These are phyloP conservation scores for Drosophila aldrichi DNA, from an alignment of 2,888 invertebrate species.

Conservation along the genomic window DNA sequence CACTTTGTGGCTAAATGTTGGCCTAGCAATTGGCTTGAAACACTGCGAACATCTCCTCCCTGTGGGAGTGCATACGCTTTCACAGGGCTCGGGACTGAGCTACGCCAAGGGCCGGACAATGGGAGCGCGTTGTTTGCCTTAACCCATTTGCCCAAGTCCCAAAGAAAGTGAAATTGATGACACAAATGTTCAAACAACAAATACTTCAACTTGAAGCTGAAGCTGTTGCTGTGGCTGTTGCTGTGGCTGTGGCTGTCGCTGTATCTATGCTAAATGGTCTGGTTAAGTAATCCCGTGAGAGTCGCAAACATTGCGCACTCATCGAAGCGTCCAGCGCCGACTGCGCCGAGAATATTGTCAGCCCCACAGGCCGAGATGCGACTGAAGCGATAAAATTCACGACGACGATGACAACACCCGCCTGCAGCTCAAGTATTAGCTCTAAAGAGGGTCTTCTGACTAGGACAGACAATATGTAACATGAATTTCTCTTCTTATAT, in stretches of 20 bases:
- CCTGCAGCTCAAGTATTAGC: slow-evolving; percentile 65
- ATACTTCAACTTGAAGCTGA: slow-evolving; percentile 33
- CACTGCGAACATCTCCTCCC: slow-evolving; percentile 42
- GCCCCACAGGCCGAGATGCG: slow-evolving; percentile 44
- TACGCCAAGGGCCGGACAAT: slow-evolving; percentile 42
- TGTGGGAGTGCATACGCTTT: slow-evolving; percentile 62
- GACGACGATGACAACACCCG: slow-evolving; percentile 41
- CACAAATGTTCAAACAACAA: slow-evolving; percentile 78
- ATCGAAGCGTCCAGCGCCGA: slow-evolving; percentile 37
- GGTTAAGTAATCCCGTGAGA: slow-evolving; percentile 80
- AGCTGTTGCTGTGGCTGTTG: slow-evolving; percentile 15
- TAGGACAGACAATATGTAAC: background rate
- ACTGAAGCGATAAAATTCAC: slow-evolving; percentile 42
- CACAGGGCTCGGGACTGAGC: slow-evolving; percentile 15
- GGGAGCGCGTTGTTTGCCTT: slow-evolving; percentile 58
- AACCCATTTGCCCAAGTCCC: slow-evolving; percentile 56
- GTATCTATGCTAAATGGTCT: slow-evolving; percentile 73
- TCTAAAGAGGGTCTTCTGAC: background rate
- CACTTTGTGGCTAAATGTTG: slow-evolving; percentile 59
- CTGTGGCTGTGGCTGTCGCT: slow-evolving; percentile 19
- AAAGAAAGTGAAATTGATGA: slow-evolving; percentile 83
- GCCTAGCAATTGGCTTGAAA: slow-evolving; percentile 50
- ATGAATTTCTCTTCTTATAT: no score
- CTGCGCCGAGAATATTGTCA: slow-evolving; percentile 69
- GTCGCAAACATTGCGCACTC: slow-evolving; percentile 77